Evolutionary conservation across 2,888 invertebrate species (phyloP).

Genomic region (Prosopocoilus inquinatus): DNA sequence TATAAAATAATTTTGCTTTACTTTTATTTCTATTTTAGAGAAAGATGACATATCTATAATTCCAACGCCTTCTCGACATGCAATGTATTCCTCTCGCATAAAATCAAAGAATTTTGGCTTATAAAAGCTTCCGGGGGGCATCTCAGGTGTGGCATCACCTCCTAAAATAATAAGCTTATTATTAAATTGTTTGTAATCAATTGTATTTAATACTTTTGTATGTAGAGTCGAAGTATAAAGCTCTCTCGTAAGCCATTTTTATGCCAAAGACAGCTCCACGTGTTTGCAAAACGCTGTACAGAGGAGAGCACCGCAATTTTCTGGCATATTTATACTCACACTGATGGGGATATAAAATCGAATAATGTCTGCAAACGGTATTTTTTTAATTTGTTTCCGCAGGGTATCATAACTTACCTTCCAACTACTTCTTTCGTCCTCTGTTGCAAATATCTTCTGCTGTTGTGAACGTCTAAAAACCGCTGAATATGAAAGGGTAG

Average conservation of each 20-base stretch:
- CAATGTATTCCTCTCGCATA: constrained; percentile 68
- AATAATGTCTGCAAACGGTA: constrained; percentile 51
- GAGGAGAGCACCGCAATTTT: constrained; percentile 63
- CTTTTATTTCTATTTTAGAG: constrained; percentile 71
- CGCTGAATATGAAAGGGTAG: constrained; percentile 64
- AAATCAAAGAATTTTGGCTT: constrained; percentile 69
- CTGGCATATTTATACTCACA: constrained; percentile 62
- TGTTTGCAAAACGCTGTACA: constrained; percentile 65
- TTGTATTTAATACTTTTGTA: constrained; percentile 50
- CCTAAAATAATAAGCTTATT: constrained; percentile 38
- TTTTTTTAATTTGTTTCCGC: background rate
- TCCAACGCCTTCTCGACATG: constrained; percentile 73
- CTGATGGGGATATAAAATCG: constrained; percentile 58
- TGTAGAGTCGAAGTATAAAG: constrained; percentile 64
- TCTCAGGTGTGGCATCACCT: constrained; percentile 53
- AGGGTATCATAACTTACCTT: constrained; percentile 40
- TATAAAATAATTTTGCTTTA: constrained; percentile 44
- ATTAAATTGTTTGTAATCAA: background rate
- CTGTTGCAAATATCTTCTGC: constrained; percentile 59
- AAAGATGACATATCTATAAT: constrained; percentile 78
- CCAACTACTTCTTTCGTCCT: constrained; percentile 66
- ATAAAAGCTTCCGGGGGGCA: constrained; percentile 63
- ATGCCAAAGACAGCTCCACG: constrained; percentile 67
- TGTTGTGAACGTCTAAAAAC: constrained; percentile 66
- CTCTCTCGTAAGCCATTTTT: constrained; percentile 69